Evolutionary conservation across 2,888 invertebrate genomes (phyloP), one percentile per base, ranked within the genome.

Genomic region (Mythimna lalbum): DNA sequence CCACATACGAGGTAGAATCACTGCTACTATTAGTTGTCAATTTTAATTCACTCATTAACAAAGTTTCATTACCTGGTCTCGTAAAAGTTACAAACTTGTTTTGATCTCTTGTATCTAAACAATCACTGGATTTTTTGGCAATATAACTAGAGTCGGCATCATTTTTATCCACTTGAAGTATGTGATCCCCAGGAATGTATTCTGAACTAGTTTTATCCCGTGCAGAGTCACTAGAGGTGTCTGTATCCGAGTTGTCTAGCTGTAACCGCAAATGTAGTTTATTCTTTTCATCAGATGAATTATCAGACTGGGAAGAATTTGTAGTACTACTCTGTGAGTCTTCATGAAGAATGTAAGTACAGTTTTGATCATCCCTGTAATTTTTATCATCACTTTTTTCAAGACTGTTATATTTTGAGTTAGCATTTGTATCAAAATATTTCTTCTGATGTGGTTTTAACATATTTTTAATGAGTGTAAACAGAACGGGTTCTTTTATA

Each of bases 201-300:
- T 95, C 96, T 27, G 95, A 95, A 79, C 93, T 91, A 68, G 92
- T 92, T 85, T 93, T 95, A 21, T 94, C 95, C 80, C 92, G 90
- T 4, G 90, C 87, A 5, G 94, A 95, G 73, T 95, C 95, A 85
- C 93, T 94, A 4, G 96, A 95, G n/a, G 95, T 95, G 67, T 96
- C 96, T 12, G 95, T 96, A 68, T 96, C 96, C 0, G 95, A 96
- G 74, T 95, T 93, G 73, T 96, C 95, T 69, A 95, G 84, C 55
- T 93, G 93, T 59, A 96, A 83, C 71, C 93, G 87, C 65, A 95
- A 83, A 72, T 95, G 94, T 27, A 95, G 81, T 87, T 94, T 95
- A 78, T 94, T 95, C 86, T 94, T 95, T 78, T 95, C 96, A 89
- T 95, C 95, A 4, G 93, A 93, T 19, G 95, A 95, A 82, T 93